Base-by-base conservation (phyloP, 2,888 invertebrate genomes). In the Stratiomys singularior region DNA sequence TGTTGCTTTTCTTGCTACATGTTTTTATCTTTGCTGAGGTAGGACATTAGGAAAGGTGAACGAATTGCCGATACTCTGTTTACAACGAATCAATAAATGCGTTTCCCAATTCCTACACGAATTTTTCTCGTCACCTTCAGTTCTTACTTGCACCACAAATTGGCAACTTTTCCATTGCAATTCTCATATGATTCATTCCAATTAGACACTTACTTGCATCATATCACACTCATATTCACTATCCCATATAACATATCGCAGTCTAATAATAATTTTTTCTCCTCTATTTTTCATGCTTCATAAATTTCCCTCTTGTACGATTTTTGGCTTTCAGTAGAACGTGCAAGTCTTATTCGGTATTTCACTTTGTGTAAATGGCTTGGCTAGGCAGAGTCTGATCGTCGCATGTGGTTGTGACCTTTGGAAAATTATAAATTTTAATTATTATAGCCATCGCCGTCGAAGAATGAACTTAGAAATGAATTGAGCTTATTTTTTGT, bases 341-440 rank as follows among this genome's bases (percentile, higher is more conserved):
- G 18, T 60, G 9, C 23, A 18, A 60, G 18, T 52, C 52, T 52
- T 52, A n/a, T 18, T 18, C 15, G 18, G 52, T 52, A 9, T n/a
- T n/a, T n/a, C n/a, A n/a, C n/a, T 37, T 37, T 37, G 37, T 52
- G 52, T 52, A 52, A 52, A 52, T 52, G 52, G 15, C 52, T n/a
- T 52, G 52, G 52, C 52, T 37, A 5, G 37, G 37, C 37, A 37
- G 7, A 52, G 52, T 52, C 4, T 52, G 52, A 0, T 18, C 52
- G 15, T 52, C 52, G 18, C 28, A 30, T 64, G 64, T 28, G 64
- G 27, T 30, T 64, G 64, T 64, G 64, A 30, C 64, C 64, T 64
- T 64, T 64, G n/a, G 37, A 30, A 64, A 64, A 64, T 64, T 11
- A 64, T 64, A 64, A 64, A 64, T 28, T 64, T 64, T 64, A 64